A percentile compares a stretch with the other conserved stretches of the same genome.
Evolutionary conservation across 2,888 invertebrate genomes (phyloP).

Genomic region (Amphipyra berbera): DNA sequence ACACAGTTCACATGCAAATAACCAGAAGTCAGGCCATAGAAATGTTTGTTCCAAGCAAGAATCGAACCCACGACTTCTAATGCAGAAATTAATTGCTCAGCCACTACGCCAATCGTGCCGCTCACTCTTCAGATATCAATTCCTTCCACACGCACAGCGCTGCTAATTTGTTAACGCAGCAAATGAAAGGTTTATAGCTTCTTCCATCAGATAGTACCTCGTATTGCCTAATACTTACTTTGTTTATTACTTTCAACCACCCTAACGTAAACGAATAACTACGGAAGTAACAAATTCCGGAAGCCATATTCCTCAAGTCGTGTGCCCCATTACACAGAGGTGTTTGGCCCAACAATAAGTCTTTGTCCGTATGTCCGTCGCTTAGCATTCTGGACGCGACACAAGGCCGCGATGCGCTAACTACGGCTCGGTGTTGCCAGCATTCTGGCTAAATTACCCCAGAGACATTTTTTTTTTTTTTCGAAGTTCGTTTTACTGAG

Average conservation of each 20-base stretch:
- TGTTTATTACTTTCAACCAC: slow-evolving; percentile 20
- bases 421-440: slow-evolving; percentile 46
- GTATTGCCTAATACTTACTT: slow-evolving; percentile 23
- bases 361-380: slow-evolving; percentile 64
- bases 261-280: background rate
- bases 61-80: no score
- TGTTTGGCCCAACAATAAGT: slow-evolving; percentile 64
- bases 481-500: background rate
- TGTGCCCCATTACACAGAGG: slow-evolving; percentile 46
- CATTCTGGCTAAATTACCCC: slow-evolving; percentile 32
- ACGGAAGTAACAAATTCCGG: slow-evolving; percentile 18
- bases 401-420: slow-evolving; percentile 63
- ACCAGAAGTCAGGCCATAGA: no score
- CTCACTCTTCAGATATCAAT: background rate
- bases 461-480: slow-evolving; percentile 9
- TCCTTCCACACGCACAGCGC: no score
- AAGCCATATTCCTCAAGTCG: slow-evolving; percentile 27
- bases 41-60: no score
- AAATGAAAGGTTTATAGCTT: slow-evolving; percentile 29
- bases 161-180: background rate
- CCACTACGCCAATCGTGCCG: no score
- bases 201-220: background rate
- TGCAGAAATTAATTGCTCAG: no score
- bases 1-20: no score
- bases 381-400: slow-evolving; percentile 65